phyloP scores from a whole-genome alignment of 2,888 invertebrate genomes.

The Amblyjoppa proteus region DNA sequence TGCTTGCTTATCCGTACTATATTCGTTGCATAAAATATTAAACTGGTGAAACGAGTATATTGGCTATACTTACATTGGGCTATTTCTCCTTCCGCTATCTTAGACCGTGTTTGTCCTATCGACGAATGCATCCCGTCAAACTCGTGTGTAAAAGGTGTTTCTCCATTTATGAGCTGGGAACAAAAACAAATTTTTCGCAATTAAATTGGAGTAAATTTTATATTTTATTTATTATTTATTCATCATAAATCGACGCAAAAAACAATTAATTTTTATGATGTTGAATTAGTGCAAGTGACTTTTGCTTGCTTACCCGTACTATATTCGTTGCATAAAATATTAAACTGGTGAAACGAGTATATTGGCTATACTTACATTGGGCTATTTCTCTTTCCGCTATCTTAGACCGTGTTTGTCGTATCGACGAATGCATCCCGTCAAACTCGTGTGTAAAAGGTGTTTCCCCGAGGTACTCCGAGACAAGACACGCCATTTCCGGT shows the following conservation, averaged over 20 bases:
- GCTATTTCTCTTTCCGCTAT: conserved; percentile 49
- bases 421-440: conserved; percentile 25
- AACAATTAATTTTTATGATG: not conserved
- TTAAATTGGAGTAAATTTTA: not conserved
- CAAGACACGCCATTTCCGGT: conserved; percentile 62
- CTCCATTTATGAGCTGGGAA: not conserved
- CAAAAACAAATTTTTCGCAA: not conserved
- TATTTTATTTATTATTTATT: too few relatives aligned
- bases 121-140: conserved; percentile 16
- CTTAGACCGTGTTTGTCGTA: conserved; percentile 21
- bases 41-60: not conserved
- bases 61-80: not conserved
- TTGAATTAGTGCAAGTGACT: not conserved
- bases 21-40: not conserved
- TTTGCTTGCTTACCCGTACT: not conserved
- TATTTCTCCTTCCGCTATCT: conserved; percentile 45
- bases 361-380: not conserved
- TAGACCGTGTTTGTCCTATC: conserved; percentile 32
- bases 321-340: not conserved
- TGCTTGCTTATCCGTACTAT: not conserved
- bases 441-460: conserved; percentile 28
- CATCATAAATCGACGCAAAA: not conserved
- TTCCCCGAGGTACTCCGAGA: conserved; percentile 5
- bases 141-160: conserved; percentile 29
- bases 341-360: not conserved